Percentiles rank a stretch among this genome's conserved stretches.
These are phyloP conservation scores for Euzetes globulus DNA, from an alignment of 2,888 invertebrate genomes.

Conservation along the genomic window DNA sequence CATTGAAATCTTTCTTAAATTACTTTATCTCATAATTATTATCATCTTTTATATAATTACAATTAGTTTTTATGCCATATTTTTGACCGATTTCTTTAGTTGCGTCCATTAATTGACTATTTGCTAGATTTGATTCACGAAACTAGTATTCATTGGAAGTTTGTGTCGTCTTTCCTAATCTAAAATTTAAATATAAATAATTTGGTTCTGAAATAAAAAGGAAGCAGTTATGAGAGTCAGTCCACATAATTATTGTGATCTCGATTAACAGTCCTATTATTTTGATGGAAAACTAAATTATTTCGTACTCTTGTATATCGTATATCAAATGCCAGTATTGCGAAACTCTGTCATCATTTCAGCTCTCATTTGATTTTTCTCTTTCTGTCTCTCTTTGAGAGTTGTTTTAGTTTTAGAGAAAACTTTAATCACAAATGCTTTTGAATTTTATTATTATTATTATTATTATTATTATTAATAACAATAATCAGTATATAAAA, in stretches of 20 bases:
- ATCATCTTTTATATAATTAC: background rate
- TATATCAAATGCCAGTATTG: background rate
- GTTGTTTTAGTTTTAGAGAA: background rate
- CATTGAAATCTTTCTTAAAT: background rate
- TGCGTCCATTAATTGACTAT: background rate
- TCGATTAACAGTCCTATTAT: slow-evolving; percentile 20
- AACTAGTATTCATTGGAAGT: background rate
- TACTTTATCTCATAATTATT: background rate
- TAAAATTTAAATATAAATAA: background rate
- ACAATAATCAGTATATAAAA: too few species aligned
- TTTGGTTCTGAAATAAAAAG: background rate
- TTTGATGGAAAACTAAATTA: background rate
- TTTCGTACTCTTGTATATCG: background rate
- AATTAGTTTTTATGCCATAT: background rate
- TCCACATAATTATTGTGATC: slow-evolving; percentile 21
- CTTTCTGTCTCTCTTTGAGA: background rate
- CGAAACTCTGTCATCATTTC: slow-evolving; percentile 8
- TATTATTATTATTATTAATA: too few species aligned
- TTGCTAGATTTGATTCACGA: background rate
- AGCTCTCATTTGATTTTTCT: background rate
- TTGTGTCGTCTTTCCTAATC: background rate
- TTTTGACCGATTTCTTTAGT: background rate
- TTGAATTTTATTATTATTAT: background rate
- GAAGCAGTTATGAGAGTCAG: slow-evolving; percentile 24
- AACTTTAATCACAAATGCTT: background rate